Percentiles rank a stretch among this genome's conserved stretches.
Evolutionary conservation across 2,888 invertebrate species (phyloP).

Genomic region (Leucania comma): DNA sequence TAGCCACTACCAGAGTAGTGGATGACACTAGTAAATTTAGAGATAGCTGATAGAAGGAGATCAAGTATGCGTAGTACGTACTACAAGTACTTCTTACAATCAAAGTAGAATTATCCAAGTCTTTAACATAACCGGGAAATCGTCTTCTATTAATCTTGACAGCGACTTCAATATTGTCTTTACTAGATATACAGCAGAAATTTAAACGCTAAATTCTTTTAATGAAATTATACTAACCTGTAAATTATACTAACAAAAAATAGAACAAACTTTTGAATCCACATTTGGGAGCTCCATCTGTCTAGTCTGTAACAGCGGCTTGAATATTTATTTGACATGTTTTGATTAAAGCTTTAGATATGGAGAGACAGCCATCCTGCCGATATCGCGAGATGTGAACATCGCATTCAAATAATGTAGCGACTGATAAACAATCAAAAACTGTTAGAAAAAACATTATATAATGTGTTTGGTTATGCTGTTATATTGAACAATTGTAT

Average conservation of each 20-base stretch:
- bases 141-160: not conserved
- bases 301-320: constrained; percentile 55
- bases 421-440: constrained; percentile 44
- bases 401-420: constrained; percentile 53
- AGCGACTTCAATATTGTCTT: not conserved
- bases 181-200: not conserved
- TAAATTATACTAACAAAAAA: constrained; percentile 13
- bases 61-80: not conserved
- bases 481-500: constrained; percentile 24
- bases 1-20: no score
- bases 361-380: constrained; percentile 60
- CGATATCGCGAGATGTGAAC: constrained; percentile 61
- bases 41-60: not conserved
- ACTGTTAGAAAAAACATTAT: constrained; percentile 31
- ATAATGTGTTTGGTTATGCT: constrained; percentile 23
- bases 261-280: constrained; percentile 40
- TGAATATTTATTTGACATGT: constrained; percentile 67
- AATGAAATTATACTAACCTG: constrained; percentile 2
- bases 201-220: not conserved
- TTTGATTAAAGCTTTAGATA: constrained; percentile 67
- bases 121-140: not conserved
- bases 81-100: constrained; percentile 13
- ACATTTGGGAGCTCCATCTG: constrained; percentile 57
- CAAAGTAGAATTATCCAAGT: constrained; percentile 1
- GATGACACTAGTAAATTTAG: not conserved